Base-by-base conservation (phyloP, 2,888 invertebrate species). In the Siphlonurus alternatus region DNA sequence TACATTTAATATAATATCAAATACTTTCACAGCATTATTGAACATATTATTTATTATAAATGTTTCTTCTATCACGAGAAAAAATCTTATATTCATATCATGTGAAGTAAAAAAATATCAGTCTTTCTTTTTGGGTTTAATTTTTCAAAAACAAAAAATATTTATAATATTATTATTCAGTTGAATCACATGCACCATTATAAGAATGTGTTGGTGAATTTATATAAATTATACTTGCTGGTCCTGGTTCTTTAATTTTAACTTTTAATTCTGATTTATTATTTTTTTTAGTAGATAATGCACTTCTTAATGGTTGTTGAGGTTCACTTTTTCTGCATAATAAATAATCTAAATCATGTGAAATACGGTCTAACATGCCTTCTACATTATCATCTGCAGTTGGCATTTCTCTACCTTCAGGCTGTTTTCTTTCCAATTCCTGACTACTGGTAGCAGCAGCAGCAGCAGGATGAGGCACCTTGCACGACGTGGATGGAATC, bases 281-380 rank as follows among this genome's bases (percentile, higher is more conserved):
- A 38, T 5, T 10, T 38, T 38, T 38, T 38, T 38, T 38, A 10
- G 38, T 38, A 38, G 38, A 38, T 38, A 38, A 38, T 38, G 38
- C 38, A 38, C 38, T 38, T 10, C 38, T 5, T 38, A 38, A 38
- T 38, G 38, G 38, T 38, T 38, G 38, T 38, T 38, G 38, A 10
- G 5, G 38, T 38, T 38, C 38, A 38, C 7, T 38, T 38, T 38
- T 56, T 22, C 56, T 56, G n/a, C 56, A 18, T 56, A 56, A 56
- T 20, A 91, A 77, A 77, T 89, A 90, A 76, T 90, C 88, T 69
- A 91, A 77, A 76, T 91, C 90, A 72, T 86, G 86, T 1, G 88
- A 86, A 71, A 91, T 91, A 72, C 88, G 84, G 76, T 88, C 86
- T 62, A 90, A 76, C 80, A 90, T 86, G n/a, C 56, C 56, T 22